Percentiles rank a stretch among this genome's conserved stretches.
phyloP scores from a whole-genome alignment of 2,888 invertebrate species.

The Calephelis perditalis region DNA sequence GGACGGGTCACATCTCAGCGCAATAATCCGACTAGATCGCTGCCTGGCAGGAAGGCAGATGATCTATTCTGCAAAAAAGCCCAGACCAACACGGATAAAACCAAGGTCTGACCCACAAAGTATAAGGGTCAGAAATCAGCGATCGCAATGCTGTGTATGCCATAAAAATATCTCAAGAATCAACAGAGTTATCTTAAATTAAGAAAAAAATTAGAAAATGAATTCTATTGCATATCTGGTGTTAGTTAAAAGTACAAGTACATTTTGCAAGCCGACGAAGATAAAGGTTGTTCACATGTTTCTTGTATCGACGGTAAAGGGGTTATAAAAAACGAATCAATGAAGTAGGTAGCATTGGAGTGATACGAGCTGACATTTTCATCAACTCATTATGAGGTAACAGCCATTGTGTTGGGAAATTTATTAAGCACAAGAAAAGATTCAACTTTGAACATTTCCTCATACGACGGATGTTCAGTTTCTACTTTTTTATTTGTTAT shows the following conservation, averaged over 20 bases:
- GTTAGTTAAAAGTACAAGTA: conserved; percentile 34
- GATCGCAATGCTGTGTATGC: too few relatives aligned
- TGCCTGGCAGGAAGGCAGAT: too few relatives aligned
- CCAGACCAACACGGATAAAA: too few relatives aligned
- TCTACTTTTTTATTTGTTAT: too few relatives aligned
- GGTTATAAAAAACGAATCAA: conserved; percentile 26
- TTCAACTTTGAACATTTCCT: neutral
- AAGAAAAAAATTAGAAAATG: too few relatives aligned
- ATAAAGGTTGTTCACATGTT: conserved; percentile 30
- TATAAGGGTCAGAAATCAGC: too few relatives aligned
- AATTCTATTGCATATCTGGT: conserved; percentile 2
- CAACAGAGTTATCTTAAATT: too few relatives aligned
- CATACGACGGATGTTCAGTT: neutral
- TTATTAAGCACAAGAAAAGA: conserved; percentile 2
- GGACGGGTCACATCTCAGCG: too few relatives aligned
- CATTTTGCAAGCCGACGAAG: conserved; percentile 43
- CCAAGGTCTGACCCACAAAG: too few relatives aligned
- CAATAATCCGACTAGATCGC: too few relatives aligned
- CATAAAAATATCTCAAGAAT: too few relatives aligned
- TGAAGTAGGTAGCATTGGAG: conserved; percentile 20
- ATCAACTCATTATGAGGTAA: conserved; percentile 19
- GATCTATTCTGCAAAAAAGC: too few relatives aligned
- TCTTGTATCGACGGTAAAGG: conserved; percentile 20
- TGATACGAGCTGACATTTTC: conserved; percentile 21
- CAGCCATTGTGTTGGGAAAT: conserved; percentile 4